Conservation (phyloP, 2,797 vertebrate species). For the Todus mexicanus region DNA sequence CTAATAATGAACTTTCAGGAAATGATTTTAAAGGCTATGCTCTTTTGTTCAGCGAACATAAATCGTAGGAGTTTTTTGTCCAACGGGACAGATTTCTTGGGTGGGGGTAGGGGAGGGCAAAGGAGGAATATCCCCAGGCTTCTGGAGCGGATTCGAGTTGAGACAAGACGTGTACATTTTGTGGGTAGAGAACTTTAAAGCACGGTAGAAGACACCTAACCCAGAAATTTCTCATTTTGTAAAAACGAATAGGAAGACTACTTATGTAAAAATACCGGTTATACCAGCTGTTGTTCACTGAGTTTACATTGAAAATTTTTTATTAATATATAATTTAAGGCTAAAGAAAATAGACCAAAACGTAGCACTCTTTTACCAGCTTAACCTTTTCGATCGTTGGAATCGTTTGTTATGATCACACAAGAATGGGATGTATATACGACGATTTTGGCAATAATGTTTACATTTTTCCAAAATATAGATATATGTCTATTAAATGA, state of each 20-base stretch:
- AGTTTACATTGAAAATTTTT: conserved; percentile 75
- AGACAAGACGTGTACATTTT: conserved; percentile 49
- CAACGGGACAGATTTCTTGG: conserved; percentile 52
- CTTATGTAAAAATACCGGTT: conserved; percentile 71
- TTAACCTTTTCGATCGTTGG: conserved; percentile 71
- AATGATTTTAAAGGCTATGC: conserved; percentile 53
- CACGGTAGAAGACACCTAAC: conserved; percentile 55
- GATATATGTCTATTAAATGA: conserved; percentile 74
- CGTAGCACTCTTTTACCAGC: conserved; percentile 76
- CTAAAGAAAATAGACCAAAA: conserved; percentile 78
- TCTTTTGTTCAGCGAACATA: conserved; percentile 64
- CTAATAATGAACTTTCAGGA: conserved; percentile 63
- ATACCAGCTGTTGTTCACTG: conserved; percentile 71
- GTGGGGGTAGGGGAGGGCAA: neutral
- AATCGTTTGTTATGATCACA: conserved; percentile 67
- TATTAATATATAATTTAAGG: conserved; percentile 83
- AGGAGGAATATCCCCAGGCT: conserved; percentile 32
- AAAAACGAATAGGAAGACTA: conserved; percentile 67
- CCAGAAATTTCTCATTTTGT: conserved; percentile 42
- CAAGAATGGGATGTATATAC: conserved; percentile 70
- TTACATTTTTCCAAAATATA: conserved; percentile 76
- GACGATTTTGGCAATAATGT: conserved; percentile 86
- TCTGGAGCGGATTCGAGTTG: conserved; percentile 38
- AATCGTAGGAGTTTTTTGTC: conserved; percentile 44
- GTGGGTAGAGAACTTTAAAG: conserved; percentile 60